A percentile compares a stretch with the other conserved stretches of the same genome.
Evolutionary conservation across 2,888 invertebrate species (phyloP).

Genomic region (Gari tellinella): DNA sequence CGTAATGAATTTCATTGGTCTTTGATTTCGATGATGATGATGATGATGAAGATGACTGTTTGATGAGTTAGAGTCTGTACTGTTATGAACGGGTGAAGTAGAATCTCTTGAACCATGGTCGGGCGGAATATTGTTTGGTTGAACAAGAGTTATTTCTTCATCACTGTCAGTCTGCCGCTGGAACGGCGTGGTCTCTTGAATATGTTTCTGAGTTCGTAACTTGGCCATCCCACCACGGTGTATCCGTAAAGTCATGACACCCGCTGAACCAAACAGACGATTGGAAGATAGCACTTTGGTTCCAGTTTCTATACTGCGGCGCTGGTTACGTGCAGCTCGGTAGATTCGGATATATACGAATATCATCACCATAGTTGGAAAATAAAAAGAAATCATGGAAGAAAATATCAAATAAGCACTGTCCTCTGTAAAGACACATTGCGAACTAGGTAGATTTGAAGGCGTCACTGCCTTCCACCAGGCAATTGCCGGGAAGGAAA

Average conservation of each 20-base stretch:
- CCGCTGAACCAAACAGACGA: constrained; percentile 87
- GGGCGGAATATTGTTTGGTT: too few relatives aligned
- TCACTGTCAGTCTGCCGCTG: constrained; percentile 72
- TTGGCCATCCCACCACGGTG: constrained; percentile 92
- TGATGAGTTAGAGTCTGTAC: too few relatives aligned
- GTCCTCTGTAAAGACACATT: constrained; percentile 98
- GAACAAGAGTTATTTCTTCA: constrained; percentile 43
- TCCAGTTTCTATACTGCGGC: constrained; percentile 94
- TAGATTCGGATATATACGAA: constrained; percentile 99
- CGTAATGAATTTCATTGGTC: constrained; percentile 76
- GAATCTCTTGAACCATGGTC: too few relatives aligned
- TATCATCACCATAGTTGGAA: constrained; percentile 98
- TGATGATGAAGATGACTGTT: constrained; percentile 25
- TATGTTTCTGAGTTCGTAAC: constrained; percentile 59
- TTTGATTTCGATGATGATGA: constrained; percentile 47
- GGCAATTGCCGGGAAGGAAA: constrained; percentile 98
- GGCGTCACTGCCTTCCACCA: constrained; percentile 87
- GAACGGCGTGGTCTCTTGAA: constrained; percentile 63
- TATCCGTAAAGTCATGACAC: constrained; percentile 92
- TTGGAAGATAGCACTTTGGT: constrained; percentile 88
- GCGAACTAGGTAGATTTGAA: constrained; percentile 58
- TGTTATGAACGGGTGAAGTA: too few relatives aligned
- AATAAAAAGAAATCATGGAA: constrained; percentile 98
- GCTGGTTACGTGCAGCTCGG: constrained; percentile 96
- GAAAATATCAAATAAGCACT: constrained; percentile 98